These are phyloP conservation scores for Sisor rabdophorus DNA, from an alignment of 2,113 vertebrate genomes.

Conservation along the genomic window DNA sequence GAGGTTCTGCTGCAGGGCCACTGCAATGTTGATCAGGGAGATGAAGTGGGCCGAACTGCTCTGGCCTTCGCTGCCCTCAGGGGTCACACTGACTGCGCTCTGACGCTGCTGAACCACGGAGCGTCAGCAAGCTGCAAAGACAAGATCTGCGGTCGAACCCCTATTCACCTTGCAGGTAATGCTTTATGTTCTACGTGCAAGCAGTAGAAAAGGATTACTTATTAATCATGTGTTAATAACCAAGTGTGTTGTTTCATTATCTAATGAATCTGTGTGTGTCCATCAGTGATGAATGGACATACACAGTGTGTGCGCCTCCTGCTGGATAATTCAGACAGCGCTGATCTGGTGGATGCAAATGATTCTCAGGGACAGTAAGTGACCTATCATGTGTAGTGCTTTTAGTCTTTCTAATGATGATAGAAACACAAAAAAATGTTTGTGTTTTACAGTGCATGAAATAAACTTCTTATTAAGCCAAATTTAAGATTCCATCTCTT, in stretches of 20 bases:
- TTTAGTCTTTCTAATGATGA: neutral
- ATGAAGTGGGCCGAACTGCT: conserved; percentile 84
- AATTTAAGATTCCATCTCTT: neutral
- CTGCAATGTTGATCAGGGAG: conserved; percentile 84
- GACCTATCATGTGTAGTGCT: neutral
- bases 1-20: conserved; percentile 86
- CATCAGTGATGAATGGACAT: conserved; percentile 90
- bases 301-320: conserved; percentile 87
- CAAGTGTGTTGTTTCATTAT: neutral
- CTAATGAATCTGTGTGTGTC: conserved; percentile 5
- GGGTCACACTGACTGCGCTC: conserved; percentile 86
- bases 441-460: neutral
- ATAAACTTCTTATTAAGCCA: neutral
- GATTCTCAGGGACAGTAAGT: conserved; percentile 98
- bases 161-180: conserved; percentile 87
- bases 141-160: conserved; percentile 75
- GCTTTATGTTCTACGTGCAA: neutral
- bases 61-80: conserved; percentile 85
- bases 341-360: conserved; percentile 75
- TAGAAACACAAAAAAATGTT: neutral
- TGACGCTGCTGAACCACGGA: conserved; percentile 87
- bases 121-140: conserved; percentile 84
- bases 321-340: conserved; percentile 83
- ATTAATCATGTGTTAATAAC: neutral
- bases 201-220: neutral